These are phyloP conservation scores for Adrianichthys oophorus DNA, from an alignment of 2,797 vertebrate genomes.

Conservation along the genomic window DNA sequence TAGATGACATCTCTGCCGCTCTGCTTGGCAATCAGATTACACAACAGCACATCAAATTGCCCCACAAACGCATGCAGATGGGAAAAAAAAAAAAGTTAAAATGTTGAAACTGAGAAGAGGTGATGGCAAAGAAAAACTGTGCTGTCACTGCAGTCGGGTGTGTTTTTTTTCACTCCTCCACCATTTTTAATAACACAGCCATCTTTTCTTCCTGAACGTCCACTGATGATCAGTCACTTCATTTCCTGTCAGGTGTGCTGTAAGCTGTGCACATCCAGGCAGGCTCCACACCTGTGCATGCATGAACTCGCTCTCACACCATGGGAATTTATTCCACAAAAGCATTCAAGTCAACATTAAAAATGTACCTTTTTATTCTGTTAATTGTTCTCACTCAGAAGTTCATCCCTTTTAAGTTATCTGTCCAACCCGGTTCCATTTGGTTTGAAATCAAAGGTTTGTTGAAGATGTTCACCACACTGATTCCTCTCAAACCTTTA, in stretches of 20 bases:
- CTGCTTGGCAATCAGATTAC: constrained; percentile 29
- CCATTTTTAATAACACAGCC: constrained; percentile 60
- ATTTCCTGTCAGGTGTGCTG: constrained; percentile 60
- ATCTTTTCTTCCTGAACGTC: constrained; percentile 38
- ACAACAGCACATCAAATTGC: constrained; percentile 14
- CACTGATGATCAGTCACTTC: constrained; percentile 53
- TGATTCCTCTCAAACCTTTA: too few species aligned
- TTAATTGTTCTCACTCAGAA: too few species aligned
- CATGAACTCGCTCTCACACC: background rate
- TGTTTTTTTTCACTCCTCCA: constrained; percentile 17
- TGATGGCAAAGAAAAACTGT: constrained; percentile 7
- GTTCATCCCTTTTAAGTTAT: too few species aligned
- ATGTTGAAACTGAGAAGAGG: constrained; percentile 1
- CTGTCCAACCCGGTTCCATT: too few species aligned
- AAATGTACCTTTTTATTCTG: background rate
- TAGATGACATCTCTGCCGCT: constrained; percentile 28
- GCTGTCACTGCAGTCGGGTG: constrained; percentile 6
- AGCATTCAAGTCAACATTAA: constrained; percentile 9
- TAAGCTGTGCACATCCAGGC: constrained; percentile 16
- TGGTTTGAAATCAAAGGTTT: too few species aligned
- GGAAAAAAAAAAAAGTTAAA: constrained; percentile 4
- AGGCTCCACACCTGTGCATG: background rate
- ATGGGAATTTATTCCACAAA: constrained; percentile 21
- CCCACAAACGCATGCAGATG: constrained; percentile 7
- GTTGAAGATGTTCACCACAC: too few species aligned